Base-by-base conservation (phyloP, 1,140 invertebrate species). In the Lamellibrachia luymesi region DNA sequence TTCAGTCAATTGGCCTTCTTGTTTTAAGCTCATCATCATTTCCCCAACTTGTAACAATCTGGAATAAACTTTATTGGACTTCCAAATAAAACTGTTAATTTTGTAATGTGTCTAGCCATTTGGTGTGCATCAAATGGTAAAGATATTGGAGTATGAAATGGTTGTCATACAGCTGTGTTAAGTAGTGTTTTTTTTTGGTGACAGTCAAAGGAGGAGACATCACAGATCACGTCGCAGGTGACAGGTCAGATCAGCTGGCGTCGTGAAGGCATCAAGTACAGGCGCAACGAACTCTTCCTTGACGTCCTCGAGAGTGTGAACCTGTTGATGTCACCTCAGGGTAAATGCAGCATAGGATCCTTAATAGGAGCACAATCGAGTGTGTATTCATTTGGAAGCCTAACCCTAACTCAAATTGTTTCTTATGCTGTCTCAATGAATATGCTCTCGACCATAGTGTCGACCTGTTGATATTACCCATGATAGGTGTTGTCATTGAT, bases 211-310 rank as follows among this genome's bases (percentile, higher is more conserved):
- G 99, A 99, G 95, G 99, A 99, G 96, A 99, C 99, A 96, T 98
- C 99, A 93, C 99, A 99, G 97, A 99, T 99, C 94, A 99, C 99
- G 49, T 99, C 99, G 89, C 99, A 99, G 97, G 98, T 99, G 4
- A 99, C 99, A 8, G 99, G 99, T 0, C 99, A 99, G 97, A 99
- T 99, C 95, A 99, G 99, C n/a, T 99, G 99, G 99, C 97, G 99
- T 94, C 97, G 99, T 90, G 99, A 99, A 97, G 99, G 99, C 38
- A 99, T 99, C 94, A 99, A 99, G 96, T 99, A 99, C 96, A 97
- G 99, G 51, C 97, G 99, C 91, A 99, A 99, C 96, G 99, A 99
- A 96, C 97, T 99, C 5, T 99, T 99, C 97, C 97, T 99, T 4
- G 99, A 99, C 97, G 99, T 99, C 4, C 97, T 99, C 92, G 99